phyloP scores from a whole-genome alignment of 2,888 invertebrate genomes.

The Drosophila mercatorum region DNA sequence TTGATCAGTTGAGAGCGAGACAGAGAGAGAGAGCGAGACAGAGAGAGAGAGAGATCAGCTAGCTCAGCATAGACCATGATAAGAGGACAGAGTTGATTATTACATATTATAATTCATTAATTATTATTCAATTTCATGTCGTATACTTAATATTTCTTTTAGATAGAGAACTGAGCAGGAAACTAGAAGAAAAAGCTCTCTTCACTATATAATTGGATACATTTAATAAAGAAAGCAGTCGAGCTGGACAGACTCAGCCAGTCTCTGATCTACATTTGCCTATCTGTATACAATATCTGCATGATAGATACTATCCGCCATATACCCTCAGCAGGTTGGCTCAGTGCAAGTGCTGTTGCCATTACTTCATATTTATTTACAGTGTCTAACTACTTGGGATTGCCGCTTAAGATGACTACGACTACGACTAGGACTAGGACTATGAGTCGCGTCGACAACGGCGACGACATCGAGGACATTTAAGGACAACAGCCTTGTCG shows the following conservation, averaged over 20 bases:
- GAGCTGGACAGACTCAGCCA: too few relatives aligned
- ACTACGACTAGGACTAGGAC: conserved; percentile 2
- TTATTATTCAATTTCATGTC: neutral
- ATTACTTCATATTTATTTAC: conserved; percentile 34
- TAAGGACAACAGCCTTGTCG: conserved; percentile 55
- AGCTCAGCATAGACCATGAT: too few relatives aligned
- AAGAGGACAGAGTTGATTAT: too few relatives aligned
- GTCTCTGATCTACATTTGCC: neutral
- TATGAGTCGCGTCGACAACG: neutral
- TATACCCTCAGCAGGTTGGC: neutral
- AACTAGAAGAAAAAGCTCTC: too few relatives aligned
- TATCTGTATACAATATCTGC: neutral
- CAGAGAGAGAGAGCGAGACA: too few relatives aligned
- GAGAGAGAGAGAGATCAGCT: too few relatives aligned
- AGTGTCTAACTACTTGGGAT: conserved; percentile 54
- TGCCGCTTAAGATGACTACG: conserved; percentile 46
- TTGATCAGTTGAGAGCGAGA: too few relatives aligned
- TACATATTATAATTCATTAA: too few relatives aligned
- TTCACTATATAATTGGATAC: too few relatives aligned
- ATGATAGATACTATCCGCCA: neutral
- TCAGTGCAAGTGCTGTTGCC: conserved; percentile 15
- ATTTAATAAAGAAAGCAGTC: too few relatives aligned
- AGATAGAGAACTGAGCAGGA: too few relatives aligned
- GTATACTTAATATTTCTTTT: neutral
- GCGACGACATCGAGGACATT: conserved; percentile 41